A percentile compares a stretch with the other conserved stretches of the same genome.
phyloP scores from a whole-genome alignment of 1,140 invertebrate species.

The Callitettix versicolor region DNA sequence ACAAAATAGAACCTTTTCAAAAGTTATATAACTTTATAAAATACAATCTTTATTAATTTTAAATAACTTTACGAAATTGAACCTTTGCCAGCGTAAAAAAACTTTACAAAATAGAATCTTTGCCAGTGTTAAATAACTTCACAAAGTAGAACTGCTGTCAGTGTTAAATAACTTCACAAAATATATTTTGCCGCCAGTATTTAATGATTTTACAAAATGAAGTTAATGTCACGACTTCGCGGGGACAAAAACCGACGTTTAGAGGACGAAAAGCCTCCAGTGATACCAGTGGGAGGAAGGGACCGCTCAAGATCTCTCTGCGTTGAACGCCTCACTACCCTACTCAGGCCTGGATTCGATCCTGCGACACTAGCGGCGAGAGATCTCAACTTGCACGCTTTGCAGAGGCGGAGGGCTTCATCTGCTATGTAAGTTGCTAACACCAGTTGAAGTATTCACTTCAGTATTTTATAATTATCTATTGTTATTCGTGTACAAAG shows the following conservation, averaged over 20 bases:
- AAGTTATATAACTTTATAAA: too few species aligned
- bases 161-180: too few species aligned
- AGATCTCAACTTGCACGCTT: slow-evolving; percentile 22
- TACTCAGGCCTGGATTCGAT: slow-evolving; percentile 21
- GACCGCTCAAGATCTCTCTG: slow-evolving; percentile 26
- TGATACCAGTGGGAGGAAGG: slow-evolving; percentile 6
- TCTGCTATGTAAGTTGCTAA: slow-evolving; percentile 24
- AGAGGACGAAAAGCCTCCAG: slow-evolving; percentile 5
- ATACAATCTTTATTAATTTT: too few species aligned
- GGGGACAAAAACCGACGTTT: slow-evolving; percentile 6
- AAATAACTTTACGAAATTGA: too few species aligned
- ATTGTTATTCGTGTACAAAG: background rate
- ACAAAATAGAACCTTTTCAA: too few species aligned
- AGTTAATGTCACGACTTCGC: slow-evolving; percentile 17
- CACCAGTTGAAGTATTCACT: too few species aligned
- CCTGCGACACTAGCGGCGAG: slow-evolving; percentile 20
- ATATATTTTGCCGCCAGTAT: too few species aligned
- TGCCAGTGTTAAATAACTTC: too few species aligned
- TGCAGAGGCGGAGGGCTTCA: slow-evolving; percentile 22
- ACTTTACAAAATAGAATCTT: too few species aligned
- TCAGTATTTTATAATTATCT: background rate
- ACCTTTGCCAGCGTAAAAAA: too few species aligned
- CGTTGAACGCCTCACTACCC: slow-evolving; percentile 22
- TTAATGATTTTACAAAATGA: too few species aligned
- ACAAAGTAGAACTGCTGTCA: too few species aligned